Evolutionary conservation across 2,888 invertebrate species (phyloP).

Genomic region (Tetragnatha montana): DNA sequence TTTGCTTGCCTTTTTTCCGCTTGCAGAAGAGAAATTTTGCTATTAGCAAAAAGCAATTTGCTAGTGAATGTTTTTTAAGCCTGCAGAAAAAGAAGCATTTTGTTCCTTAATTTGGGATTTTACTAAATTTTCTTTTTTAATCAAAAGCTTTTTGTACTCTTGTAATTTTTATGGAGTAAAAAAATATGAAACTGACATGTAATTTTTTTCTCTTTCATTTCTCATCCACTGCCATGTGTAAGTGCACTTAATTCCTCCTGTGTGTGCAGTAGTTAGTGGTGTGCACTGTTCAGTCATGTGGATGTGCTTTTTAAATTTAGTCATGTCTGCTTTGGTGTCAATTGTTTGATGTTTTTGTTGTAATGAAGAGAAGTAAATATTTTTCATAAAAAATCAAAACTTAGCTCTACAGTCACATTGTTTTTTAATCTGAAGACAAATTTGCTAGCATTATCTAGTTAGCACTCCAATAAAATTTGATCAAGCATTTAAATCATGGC

Average conservation of each 20-base stretch:
- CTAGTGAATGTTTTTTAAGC: constrained; percentile 56
- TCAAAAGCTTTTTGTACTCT: constrained; percentile 29
- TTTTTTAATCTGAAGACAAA: no score
- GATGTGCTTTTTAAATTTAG: constrained; percentile 61
- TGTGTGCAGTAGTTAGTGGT: constrained; percentile 69
- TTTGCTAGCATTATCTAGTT: no score
- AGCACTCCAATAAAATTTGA: no score
- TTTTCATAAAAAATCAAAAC: no score
- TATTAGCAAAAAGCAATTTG: constrained; percentile 46
- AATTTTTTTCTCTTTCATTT: constrained; percentile 69
- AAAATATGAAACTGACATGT: constrained; percentile 62
- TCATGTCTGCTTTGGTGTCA: constrained; percentile 53
- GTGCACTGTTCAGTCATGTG: constrained; percentile 67
- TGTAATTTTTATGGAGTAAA: constrained; percentile 34
- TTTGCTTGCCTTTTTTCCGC: constrained; percentile 56
- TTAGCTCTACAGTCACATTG: no score
- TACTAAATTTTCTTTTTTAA: constrained; percentile 47
- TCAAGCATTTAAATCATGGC: no score
- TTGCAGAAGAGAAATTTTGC: constrained; percentile 42
- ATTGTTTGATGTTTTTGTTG: constrained; percentile 44
- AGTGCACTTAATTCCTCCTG: constrained; percentile 71
- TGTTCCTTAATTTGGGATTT: constrained; percentile 32
- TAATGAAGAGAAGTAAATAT: constrained; percentile 35
- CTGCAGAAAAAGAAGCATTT: constrained; percentile 36
- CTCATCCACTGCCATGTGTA: constrained; percentile 71